phyloP scores from a whole-genome alignment of 2,113 vertebrate genomes.

The Syngnathus typhle region DNA sequence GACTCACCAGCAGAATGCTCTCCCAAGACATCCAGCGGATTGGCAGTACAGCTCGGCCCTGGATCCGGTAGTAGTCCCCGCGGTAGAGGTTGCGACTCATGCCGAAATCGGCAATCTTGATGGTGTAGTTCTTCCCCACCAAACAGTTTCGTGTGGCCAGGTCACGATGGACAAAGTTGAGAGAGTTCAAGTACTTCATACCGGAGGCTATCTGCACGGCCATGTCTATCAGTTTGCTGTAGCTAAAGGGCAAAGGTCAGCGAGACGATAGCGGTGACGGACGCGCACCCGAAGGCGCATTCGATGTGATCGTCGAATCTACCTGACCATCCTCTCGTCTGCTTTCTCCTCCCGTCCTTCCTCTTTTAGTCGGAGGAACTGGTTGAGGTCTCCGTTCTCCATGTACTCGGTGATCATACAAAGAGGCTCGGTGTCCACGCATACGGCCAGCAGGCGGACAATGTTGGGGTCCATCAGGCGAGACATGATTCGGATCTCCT shows the following conservation, averaged over 20 bases:
- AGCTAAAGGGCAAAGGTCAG: conserved; percentile 62
- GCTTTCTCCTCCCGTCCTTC: conserved; percentile 26
- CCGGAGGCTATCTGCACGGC: conserved; percentile 89
- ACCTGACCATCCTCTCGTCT: conserved; percentile 73
- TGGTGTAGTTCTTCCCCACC: conserved; percentile 88
- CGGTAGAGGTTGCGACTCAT: conserved; percentile 98
- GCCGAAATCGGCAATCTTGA: conserved; percentile 97
- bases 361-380: conserved; percentile 81
- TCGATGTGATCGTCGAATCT: background rate
- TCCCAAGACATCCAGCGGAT: conserved; percentile 99
- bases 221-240: conserved; percentile 79
- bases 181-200: conserved; percentile 94
- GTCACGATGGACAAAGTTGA: conserved; percentile 96
- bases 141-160: conserved; percentile 95
- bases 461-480: conserved; percentile 94
- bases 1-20: conserved; percentile 86
- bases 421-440: conserved; percentile 84
- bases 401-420: conserved; percentile 99
- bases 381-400: conserved; percentile 97
- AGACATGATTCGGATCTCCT: conserved; percentile 98
- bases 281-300: no score
- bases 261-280: background rate
- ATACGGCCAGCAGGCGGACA: conserved; percentile 88
- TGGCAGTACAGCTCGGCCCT: conserved; percentile 93
- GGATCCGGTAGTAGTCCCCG: conserved; percentile 95